Conservation (phyloP, 1,140 invertebrate genomes). For the Tetragonula clypearis region DNA sequence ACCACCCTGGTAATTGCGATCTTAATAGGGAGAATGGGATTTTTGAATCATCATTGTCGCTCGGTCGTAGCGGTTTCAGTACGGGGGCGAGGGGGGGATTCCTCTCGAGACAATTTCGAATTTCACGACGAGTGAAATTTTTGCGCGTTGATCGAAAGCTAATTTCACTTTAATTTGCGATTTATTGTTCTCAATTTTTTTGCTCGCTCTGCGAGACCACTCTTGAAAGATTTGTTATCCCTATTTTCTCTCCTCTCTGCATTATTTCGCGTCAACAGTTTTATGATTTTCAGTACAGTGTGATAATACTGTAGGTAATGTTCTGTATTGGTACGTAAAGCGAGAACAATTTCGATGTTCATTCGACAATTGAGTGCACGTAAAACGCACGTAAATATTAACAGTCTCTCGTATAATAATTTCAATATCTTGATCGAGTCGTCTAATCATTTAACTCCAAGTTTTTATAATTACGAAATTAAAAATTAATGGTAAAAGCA, state of each 20-base stretch:
- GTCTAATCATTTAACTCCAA: background rate
- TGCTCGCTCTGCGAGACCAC: no score
- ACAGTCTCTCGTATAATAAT: no score
- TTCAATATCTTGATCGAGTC: background rate
- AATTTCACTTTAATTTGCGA: background rate
- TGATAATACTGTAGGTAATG: no score
- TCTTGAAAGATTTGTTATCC: no score
- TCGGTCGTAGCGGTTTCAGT: background rate
- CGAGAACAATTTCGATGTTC: no score
- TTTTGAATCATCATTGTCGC: background rate
- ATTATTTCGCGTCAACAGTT: no score
- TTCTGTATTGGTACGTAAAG: no score
- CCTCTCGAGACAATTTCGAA: background rate
- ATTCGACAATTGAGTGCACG: no score
- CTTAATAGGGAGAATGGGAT: background rate
- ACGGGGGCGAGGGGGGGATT: accelerated
- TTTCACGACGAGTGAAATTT: background rate
- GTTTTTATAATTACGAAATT: background rate
- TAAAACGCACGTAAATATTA: no score
- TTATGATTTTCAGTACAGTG: no score
- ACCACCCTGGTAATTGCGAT: background rate
- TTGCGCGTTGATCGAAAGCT: background rate
- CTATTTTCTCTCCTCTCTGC: no score
- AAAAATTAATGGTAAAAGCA: background rate
- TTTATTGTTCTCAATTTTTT: no score